Evolutionary conservation across 1,140 invertebrate species (phyloP).

Genomic region (Conus ventricosus): DNA sequence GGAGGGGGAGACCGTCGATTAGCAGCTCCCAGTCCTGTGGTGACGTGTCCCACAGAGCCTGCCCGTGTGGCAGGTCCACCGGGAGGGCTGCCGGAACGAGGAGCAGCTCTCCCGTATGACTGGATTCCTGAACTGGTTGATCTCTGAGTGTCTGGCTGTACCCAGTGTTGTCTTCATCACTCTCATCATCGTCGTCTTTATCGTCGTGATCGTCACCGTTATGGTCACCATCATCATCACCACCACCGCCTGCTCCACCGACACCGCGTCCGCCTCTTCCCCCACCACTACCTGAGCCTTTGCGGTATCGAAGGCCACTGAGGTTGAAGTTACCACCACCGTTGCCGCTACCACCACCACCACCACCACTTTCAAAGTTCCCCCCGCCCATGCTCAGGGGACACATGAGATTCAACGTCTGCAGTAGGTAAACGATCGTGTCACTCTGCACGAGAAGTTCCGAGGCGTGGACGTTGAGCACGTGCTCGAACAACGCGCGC

Average conservation of each 20-base stretch:
- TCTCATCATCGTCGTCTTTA: not conserved
- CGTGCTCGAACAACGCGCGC: constrained; percentile 42
- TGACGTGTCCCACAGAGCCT: constrained; percentile 44
- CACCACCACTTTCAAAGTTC: not conserved
- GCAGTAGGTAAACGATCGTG: constrained; percentile 41
- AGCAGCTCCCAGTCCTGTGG: constrained; percentile 44
- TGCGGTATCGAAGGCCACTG: not conserved
- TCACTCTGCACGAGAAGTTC: constrained; percentile 6
- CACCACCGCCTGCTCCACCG: not conserved
- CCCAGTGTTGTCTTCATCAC: not conserved
- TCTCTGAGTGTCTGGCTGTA: not conserved
- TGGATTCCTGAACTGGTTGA: constrained; percentile 3
- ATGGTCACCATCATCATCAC: not conserved
- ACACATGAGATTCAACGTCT: constrained; percentile 48
- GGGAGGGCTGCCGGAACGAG: constrained; percentile 48
- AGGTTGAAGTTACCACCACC: not conserved
- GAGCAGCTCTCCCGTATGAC: constrained; percentile 33
- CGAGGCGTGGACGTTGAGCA: constrained; percentile 30
- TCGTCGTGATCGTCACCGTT: not conserved
- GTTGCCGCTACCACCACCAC: not conserved
- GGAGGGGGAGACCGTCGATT: constrained; percentile 42
- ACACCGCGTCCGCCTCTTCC: not conserved
- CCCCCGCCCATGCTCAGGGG: constrained; percentile 32
- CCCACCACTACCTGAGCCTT: not conserved
- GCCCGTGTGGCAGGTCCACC: constrained; percentile 36